Percentiles rank a stretch among this genome's conserved stretches.
phyloP scores from a whole-genome alignment of 2,888 invertebrate genomes.

The Neocrepidodera transversa region DNA sequence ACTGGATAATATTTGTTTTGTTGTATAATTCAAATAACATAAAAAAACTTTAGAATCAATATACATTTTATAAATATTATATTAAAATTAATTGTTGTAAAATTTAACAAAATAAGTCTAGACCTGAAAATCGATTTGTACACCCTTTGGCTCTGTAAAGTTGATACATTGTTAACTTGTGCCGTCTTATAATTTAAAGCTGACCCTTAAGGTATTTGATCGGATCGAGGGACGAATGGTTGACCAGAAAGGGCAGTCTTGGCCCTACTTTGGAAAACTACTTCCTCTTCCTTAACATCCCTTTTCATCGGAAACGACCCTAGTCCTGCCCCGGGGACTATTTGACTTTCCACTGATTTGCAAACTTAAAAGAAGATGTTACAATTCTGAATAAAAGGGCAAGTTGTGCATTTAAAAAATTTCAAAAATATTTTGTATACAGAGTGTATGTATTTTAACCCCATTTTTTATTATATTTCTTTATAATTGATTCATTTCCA shows the following conservation, averaged over 20 bases:
- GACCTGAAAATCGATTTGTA: conserved; percentile 2
- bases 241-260: conserved; percentile 40
- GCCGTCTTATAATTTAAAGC: conserved; percentile 42
- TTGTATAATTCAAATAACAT: no score
- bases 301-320: conserved; percentile 27
- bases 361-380: conserved; percentile 9
- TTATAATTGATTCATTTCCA: no score
- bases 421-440: no score
- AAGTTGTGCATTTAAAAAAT: no score
- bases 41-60: no score
- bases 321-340: conserved; percentile 32
- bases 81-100: no score
- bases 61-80: no score
- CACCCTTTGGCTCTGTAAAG: conserved; percentile 10
- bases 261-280: conserved; percentile 39
- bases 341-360: conserved; percentile 37
- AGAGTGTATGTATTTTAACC: no score
- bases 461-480: no score
- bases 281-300: conserved; percentile 40
- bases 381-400: no score
- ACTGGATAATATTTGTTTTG: no score
- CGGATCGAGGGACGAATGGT: conserved; percentile 39
- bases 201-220: conserved; percentile 43
- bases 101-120: conserved; percentile 13
- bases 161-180: conserved; percentile 35